These are phyloP conservation scores for Drosophila serrata DNA, from an alignment of 1,140 invertebrate genomes.

Conservation along the genomic window DNA sequence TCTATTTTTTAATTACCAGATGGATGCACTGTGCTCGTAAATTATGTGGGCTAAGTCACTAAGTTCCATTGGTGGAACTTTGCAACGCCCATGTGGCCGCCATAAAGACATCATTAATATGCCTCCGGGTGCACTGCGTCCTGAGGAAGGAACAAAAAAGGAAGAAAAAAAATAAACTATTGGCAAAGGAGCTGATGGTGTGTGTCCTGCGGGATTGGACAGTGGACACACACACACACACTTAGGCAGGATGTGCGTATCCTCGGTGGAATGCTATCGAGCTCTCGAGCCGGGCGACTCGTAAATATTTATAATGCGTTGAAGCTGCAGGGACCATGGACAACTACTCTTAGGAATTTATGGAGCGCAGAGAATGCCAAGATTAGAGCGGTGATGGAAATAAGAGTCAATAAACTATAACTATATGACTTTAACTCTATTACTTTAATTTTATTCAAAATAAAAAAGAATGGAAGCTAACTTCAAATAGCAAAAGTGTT, in stretches of 20 bases:
- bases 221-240: constrained; percentile 22
- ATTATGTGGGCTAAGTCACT: constrained; percentile 48
- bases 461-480: no score
- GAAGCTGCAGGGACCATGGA: constrained; percentile 31
- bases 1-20: constrained; percentile 74
- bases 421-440: neutral
- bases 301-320: constrained; percentile 66
- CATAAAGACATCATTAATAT: constrained; percentile 71
- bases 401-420: neutral
- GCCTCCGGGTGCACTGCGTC: constrained; percentile 36
- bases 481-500: no score
- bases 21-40: constrained; percentile 68
- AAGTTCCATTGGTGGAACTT: constrained; percentile 8
- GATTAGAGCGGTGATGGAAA: neutral
- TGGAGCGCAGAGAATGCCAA: constrained; percentile 1
- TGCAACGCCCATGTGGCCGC: constrained; percentile 15
- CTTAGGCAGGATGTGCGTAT: constrained; percentile 19
- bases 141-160: constrained; percentile 1
- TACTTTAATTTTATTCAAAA: neutral
- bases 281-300: constrained; percentile 18
- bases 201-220: constrained; percentile 37
- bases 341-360: constrained; percentile 24
- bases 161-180: constrained; percentile 50
- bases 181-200: constrained; percentile 24
- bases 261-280: constrained; percentile 9